These are phyloP conservation scores for Thripadectes ignobilis DNA, from an alignment of 2,797 vertebrate genomes.

Conservation along the genomic window DNA sequence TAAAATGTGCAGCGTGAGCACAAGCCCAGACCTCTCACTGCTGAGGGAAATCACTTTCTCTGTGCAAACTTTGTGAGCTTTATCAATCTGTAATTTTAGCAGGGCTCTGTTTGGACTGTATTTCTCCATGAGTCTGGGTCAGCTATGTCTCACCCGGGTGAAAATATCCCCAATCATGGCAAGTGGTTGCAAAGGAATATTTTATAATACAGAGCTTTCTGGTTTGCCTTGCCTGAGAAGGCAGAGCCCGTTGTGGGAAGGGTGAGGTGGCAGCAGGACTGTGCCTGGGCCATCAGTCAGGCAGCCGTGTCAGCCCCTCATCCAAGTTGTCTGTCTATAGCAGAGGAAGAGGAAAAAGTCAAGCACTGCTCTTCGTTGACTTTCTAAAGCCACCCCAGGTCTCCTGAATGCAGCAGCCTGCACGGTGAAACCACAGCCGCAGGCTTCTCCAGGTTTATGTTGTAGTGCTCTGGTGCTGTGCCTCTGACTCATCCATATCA, in stretches of 20 bases:
- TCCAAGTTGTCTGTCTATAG: not conserved
- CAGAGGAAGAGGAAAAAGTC: not conserved
- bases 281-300: not conserved
- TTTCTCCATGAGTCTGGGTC: not conserved
- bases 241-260: not conserved
- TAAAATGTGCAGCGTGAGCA: not conserved
- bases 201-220: not conserved
- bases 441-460: not conserved
- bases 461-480: not conserved
- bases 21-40: not conserved
- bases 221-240: not conserved
- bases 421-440: not conserved
- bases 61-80: not conserved
- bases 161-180: not conserved
- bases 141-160: not conserved
- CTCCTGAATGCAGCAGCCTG: not conserved
- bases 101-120: not conserved
- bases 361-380: not conserved
- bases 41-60: not conserved
- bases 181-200: not conserved
- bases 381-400: not conserved
- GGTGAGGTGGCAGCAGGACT: not conserved
- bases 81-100: not conserved
- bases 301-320: rapidly evolving
- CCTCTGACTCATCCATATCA: not conserved